Evolutionary conservation across 2,888 invertebrate species (phyloP).

Genomic region (Drosophila algonquin): DNA sequence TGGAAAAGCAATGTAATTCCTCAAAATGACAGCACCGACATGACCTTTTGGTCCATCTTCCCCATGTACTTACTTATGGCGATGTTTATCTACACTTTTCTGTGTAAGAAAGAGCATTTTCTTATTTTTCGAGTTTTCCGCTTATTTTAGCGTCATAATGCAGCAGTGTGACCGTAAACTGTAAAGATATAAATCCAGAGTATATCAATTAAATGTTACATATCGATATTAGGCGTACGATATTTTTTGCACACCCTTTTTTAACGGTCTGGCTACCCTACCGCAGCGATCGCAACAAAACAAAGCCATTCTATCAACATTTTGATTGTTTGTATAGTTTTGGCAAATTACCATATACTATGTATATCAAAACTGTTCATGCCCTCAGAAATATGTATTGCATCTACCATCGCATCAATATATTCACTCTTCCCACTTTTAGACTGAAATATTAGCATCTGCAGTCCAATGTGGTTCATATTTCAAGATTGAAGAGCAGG

Average conservation of each 20-base stretch:
- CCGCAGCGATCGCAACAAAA: neutral
- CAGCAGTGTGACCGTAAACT: constrained; percentile 17
- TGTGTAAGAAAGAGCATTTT: too few species aligned
- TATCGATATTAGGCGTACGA: neutral
- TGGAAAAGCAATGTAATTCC: too few species aligned
- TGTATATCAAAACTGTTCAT: too few species aligned
- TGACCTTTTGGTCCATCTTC: too few species aligned
- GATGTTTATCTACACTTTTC: too few species aligned
- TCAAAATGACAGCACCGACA: too few species aligned
- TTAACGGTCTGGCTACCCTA: neutral
- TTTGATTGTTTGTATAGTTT: neutral
- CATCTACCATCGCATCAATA: neutral
- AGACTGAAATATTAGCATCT: neutral
- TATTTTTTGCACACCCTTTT: neutral
- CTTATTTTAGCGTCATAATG: too few species aligned
- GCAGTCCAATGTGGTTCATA: constrained; percentile 4
- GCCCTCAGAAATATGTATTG: neutral
- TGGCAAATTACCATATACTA: neutral
- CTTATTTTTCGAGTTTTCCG: too few species aligned
- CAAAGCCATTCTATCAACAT: too few species aligned
- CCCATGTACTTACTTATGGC: too few species aligned
- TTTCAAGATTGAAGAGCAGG: constrained; percentile 30
- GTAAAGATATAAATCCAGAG: neutral
- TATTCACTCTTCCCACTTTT: neutral
- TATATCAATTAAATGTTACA: neutral